A percentile compares a stretch with the other conserved stretches of the same genome.
These are phyloP conservation scores for Drosophila maculinotata DNA, from an alignment of 2,888 invertebrate species.

Conservation along the genomic window DNA sequence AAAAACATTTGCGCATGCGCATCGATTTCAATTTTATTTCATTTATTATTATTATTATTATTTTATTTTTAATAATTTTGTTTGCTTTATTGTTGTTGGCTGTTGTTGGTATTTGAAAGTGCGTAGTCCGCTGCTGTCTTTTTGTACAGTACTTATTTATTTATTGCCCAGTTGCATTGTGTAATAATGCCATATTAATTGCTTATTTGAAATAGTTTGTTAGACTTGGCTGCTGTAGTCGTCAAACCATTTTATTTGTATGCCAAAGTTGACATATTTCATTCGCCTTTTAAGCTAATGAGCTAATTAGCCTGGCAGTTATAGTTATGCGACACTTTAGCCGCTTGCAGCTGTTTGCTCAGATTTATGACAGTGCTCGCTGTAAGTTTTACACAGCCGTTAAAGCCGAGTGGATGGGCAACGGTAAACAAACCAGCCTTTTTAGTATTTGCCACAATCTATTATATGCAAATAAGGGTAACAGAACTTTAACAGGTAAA, in stretches of 20 bases:
- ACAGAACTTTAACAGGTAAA: neutral
- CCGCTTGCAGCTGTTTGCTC: slow-evolving; percentile 23
- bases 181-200: slow-evolving; percentile 63
- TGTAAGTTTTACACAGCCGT: slow-evolving; percentile 27
- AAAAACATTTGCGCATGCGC: slow-evolving; percentile 66
- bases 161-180: slow-evolving; percentile 47
- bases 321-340: slow-evolving; percentile 29
- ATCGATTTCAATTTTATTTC: slow-evolving; percentile 51
- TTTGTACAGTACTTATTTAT: slow-evolving; percentile 28
- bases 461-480: neutral
- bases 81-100: slow-evolving; percentile 8
- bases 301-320: slow-evolving; percentile 49
- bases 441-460: neutral
- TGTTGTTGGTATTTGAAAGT: slow-evolving; percentile 35
- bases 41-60: slow-evolving; percentile 10
- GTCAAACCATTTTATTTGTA: slow-evolving; percentile 36
- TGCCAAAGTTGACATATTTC: slow-evolving; percentile 42
- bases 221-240: slow-evolving; percentile 11
- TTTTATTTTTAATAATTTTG: too few relatives aligned
- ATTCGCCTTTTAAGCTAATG: slow-evolving; percentile 28
- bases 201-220: slow-evolving; percentile 40
- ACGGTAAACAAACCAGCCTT: neutral
- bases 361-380: slow-evolving; percentile 39
- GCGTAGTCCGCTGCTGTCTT: slow-evolving; percentile 36
- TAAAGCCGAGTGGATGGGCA: slow-evolving; percentile 1